Evolutionary conservation across 2,113 vertebrate species (phyloP).

Genomic region (Tenrec ecaudatus): DNA sequence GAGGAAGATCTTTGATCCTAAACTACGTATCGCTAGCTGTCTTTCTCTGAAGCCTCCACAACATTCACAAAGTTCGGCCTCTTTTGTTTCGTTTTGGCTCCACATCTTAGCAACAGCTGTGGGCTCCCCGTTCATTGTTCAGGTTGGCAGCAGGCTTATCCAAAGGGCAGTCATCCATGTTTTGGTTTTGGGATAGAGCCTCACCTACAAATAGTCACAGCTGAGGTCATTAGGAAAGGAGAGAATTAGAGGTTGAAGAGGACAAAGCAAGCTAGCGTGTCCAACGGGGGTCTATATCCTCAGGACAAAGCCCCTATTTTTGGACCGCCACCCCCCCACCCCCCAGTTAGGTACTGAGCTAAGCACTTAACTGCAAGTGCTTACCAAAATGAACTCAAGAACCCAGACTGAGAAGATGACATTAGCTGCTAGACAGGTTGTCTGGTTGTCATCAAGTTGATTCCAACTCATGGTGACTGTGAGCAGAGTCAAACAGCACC

Average conservation of each 20-base stretch:
- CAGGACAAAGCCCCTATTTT: background rate
- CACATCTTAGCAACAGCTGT: background rate
- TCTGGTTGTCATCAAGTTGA: background rate
- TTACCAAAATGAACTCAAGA: background rate
- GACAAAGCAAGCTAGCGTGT: background rate
- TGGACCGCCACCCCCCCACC: background rate
- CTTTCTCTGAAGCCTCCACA: background rate
- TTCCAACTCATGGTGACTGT: background rate
- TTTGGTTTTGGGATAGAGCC: background rate
- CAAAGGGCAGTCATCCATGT: background rate
- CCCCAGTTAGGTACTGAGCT: background rate
- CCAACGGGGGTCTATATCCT: background rate
- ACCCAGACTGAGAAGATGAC: background rate
- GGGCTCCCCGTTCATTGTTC: background rate
- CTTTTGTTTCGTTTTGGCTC: background rate
- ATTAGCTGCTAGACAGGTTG: background rate
- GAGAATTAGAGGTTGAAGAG: background rate
- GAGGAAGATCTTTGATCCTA: background rate
- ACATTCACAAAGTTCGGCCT: background rate
- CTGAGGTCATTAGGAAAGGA: background rate
- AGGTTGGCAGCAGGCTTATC: background rate
- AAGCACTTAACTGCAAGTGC: background rate
- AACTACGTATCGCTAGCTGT: background rate
- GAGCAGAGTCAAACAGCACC: background rate
- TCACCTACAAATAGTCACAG: background rate